Conservation (phyloP, 2,888 invertebrate genomes). For the Salpingus planirostris region DNA sequence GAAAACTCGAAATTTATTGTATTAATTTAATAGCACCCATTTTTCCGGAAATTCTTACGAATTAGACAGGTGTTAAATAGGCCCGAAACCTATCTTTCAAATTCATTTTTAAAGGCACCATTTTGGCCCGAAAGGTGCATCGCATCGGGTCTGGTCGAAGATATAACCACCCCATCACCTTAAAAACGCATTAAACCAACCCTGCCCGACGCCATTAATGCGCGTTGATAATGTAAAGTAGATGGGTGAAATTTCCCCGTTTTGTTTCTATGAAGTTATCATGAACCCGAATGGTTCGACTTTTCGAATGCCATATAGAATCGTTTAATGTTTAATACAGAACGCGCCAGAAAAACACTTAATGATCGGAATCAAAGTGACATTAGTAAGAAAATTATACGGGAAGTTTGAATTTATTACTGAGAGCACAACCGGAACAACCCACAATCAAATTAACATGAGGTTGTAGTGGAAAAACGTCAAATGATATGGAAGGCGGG, state of each 20-base stretch:
- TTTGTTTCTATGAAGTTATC: no score
- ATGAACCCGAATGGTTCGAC: no score
- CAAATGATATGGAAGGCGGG: constrained; percentile 30
- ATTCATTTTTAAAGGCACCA: constrained; percentile 12
- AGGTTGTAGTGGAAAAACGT: constrained; percentile 28
- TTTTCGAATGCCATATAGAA: no score
- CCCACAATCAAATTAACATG: constrained; percentile 21
- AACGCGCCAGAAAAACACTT: constrained; percentile 15
- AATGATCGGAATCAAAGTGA: constrained; percentile 25
- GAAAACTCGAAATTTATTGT: constrained; percentile 11
- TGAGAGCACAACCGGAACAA: constrained; percentile 23
- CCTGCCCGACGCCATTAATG: no score
- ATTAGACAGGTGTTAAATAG: constrained; percentile 17
- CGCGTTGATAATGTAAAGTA: no score
- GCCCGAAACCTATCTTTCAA: constrained; percentile 4
- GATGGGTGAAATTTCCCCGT: no score
- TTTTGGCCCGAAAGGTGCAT: no score
- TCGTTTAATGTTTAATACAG: no score
- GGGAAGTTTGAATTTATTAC: constrained; percentile 25
- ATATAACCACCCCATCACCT: no score
- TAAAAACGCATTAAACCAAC: no score
- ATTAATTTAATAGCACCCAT: constrained; percentile 12
- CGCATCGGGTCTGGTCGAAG: no score
- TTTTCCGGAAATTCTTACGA: constrained; percentile 15
- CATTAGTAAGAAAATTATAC: constrained; percentile 30